Evolutionary conservation across 1,140 invertebrate genomes (phyloP), one percentile per base, ranked within the genome.

Genomic region (Zaprionus taronus): DNA sequence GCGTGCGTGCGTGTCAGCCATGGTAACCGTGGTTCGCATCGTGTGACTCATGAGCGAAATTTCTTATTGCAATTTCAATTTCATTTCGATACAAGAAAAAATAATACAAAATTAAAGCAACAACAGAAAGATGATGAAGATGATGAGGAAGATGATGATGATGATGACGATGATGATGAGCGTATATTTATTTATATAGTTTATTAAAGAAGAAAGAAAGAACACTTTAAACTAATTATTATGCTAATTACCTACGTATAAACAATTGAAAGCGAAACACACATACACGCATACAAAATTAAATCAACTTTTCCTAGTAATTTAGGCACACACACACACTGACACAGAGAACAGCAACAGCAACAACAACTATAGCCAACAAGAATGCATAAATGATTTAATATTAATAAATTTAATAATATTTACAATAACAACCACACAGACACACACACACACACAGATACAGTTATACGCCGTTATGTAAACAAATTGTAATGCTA

Each of bases 151-250:
- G 20, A 20, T 44, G 61, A 80, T 38, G 44, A 49, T 31, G 72
- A 36, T 5, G 47, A 31, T 47, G 61, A 38, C 3, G 20, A 60
- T 12, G 36, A 60, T 20, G 24, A 15, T 68, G 34, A 71, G 57
- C 76, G 66, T 79, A 79, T 86, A 87, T 86, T 85, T 86, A 85
- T 85, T 85, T 82, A 85, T 79, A 82, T 85, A 85, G 83, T 86
- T 86, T 82, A 84, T 79, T 67, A 76, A 34, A 11, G 31, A 34
- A 11, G 31, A 34, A 28, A 7, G 75, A 76, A 79, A 64, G 28
- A 31, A 71, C 65, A 82, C 68, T 70, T 75, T 79, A 85, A 86
- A 86, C 65, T 82, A 85, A 85, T 82, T 72, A 82, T 64, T 72
- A 82, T 71, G 65, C 72, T 82, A 83, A 80, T 80, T 83, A 84